Evolutionary conservation across 2,113 vertebrate species (phyloP).

Genomic region (Hemiscyllium ocellatum): DNA sequence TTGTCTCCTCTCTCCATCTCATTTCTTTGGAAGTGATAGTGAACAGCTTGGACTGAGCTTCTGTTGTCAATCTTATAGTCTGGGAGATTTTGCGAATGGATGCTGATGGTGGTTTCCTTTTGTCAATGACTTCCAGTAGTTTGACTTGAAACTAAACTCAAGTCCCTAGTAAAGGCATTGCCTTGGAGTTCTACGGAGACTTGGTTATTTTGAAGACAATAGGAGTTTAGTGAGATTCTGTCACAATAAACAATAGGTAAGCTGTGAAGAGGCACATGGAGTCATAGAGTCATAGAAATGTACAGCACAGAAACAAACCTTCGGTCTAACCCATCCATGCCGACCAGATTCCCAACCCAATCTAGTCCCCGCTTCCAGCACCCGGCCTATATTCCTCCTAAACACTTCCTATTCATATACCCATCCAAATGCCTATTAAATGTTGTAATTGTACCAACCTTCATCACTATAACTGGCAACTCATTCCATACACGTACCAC

Average conservation of each 20-base stretch:
- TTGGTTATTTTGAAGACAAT: not conserved
- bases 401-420: too few relatives aligned
- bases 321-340: too few relatives aligned
- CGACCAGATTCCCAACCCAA: too few relatives aligned
- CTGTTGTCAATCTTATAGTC: not conserved
- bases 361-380: too few relatives aligned
- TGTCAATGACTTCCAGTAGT: not conserved
- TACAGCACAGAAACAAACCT: too few relatives aligned
- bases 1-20: not conserved
- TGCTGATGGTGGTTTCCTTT: not conserved
- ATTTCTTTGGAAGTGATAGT: not conserved
- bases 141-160: not conserved
- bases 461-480: too few relatives aligned
- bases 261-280: not conserved
- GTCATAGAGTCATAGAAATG: too few relatives aligned
- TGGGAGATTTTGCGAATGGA: not conserved
- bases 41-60: not conserved
- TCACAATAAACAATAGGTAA: not conserved
- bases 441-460: too few relatives aligned
- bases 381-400: too few relatives aligned
- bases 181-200: not conserved
- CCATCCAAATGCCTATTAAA: too few relatives aligned
- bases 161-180: not conserved
- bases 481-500: too few relatives aligned
- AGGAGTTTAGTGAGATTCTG: not conserved